A percentile compares a stretch with the other conserved stretches of the same genome.
These are phyloP conservation scores for Melinopterus prodromus DNA, from an alignment of 2,888 invertebrate species.

Conservation along the genomic window DNA sequence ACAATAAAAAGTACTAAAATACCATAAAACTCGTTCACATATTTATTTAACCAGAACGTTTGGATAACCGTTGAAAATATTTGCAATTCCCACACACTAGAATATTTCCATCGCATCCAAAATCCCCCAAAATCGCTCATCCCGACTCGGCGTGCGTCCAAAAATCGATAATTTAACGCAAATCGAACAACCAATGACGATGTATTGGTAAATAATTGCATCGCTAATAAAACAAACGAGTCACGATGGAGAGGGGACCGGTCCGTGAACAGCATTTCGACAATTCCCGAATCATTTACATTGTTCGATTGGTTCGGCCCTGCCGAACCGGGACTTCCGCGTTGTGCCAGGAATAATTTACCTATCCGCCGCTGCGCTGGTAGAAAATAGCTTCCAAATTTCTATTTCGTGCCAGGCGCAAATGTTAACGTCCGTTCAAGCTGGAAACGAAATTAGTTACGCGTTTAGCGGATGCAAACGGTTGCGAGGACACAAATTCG, in stretches of 20 bases:
- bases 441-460: conserved; percentile 5
- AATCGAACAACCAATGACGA: not conserved
- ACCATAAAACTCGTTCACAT: no score
- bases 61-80: no score
- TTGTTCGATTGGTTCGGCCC: conserved; percentile 23
- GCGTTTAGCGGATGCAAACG: not conserved
- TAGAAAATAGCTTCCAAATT: not conserved
- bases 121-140: no score
- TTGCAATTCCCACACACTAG: no score
- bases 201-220: conserved; percentile 4
- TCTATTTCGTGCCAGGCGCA: not conserved
- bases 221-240: conserved; percentile 4
- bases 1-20: no score
- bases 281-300: not conserved
- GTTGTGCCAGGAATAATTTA: not conserved
- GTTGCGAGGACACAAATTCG: conserved; percentile 8
- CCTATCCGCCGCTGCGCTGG: not conserved
- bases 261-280: not conserved
- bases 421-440: not conserved
- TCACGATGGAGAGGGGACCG: not conserved
- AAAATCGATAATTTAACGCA: not conserved
- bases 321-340: conserved; percentile 20
- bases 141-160: not conserved
- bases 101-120: no score
- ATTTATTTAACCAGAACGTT: no score